A percentile compares a stretch with the other conserved stretches of the same genome.
Conservation (phyloP, 2,888 invertebrate genomes). For the Eupithecia tripunctaria region DNA sequence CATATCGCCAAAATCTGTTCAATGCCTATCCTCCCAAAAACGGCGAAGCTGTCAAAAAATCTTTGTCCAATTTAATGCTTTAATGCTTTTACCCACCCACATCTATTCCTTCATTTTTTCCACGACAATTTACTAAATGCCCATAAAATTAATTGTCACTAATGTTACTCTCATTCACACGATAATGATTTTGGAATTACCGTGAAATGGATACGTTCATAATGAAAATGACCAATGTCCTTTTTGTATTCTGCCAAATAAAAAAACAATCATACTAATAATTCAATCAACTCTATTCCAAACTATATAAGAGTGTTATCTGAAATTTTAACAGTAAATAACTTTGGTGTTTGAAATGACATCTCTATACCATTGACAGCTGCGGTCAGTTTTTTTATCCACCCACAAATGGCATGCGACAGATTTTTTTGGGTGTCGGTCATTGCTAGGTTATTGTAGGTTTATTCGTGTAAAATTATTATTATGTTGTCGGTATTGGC, state of each 20-base stretch:
- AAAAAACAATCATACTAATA: slow-evolving; percentile 30
- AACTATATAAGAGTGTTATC: slow-evolving; percentile 19
- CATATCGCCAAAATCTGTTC: not conserved
- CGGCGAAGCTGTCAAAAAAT: not conserved
- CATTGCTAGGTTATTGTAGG: slow-evolving; percentile 57
- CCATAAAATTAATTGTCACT: slow-evolving; percentile 79
- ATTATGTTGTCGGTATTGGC: slow-evolving; percentile 29
- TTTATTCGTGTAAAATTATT: slow-evolving; percentile 46
- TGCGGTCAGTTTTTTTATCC: slow-evolving; percentile 68
- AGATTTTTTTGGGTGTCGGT: slow-evolving; percentile 55
- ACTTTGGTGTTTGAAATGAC: slow-evolving; percentile 54
- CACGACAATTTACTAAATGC: slow-evolving; percentile 76
- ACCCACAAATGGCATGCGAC: slow-evolving; percentile 53
- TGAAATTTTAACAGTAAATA: slow-evolving; percentile 10
- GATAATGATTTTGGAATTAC: slow-evolving; percentile 62
- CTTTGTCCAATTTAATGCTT: slow-evolving; percentile 30
- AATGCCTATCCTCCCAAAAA: not conserved
- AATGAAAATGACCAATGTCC: slow-evolving; percentile 67
- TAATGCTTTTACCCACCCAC: slow-evolving; percentile 60
- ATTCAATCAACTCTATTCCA: slow-evolving; percentile 39
- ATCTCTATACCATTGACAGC: slow-evolving; percentile 79
- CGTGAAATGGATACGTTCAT: slow-evolving; percentile 57
- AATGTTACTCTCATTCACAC: slow-evolving; percentile 68
- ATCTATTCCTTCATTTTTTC: slow-evolving; percentile 72
- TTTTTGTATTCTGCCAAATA: slow-evolving; percentile 54